Percentiles rank a stretch among this genome's conserved stretches.
Conservation (phyloP, 2,888 invertebrate genomes). For the Odontocerum albicorne region DNA sequence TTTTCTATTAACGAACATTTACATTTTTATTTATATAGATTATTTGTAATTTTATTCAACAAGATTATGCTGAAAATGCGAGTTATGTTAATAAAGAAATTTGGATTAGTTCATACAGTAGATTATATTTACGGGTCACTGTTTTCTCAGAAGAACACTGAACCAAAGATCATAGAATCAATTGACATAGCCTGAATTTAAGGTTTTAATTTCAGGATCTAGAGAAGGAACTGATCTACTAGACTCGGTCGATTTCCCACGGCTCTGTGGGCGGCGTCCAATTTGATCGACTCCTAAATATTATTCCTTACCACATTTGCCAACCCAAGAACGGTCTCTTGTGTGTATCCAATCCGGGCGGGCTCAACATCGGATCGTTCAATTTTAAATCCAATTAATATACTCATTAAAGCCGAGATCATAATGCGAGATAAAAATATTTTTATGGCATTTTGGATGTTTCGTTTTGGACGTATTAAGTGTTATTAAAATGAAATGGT, state of each 20-base stretch:
- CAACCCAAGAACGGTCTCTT: neutral
- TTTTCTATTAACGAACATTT: too few species aligned
- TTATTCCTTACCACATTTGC: conserved; percentile 15
- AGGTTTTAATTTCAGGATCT: too few species aligned
- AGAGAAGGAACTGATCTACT: too few species aligned
- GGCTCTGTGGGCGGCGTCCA: conserved; percentile 10
- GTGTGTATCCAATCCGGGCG: neutral
- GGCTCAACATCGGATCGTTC: conserved; percentile 27
- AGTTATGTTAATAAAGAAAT: too few species aligned
- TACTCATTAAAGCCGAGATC: conserved; percentile 51
- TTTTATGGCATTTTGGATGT: conserved; percentile 36
- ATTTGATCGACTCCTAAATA: conserved; percentile 15
- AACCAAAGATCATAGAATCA: too few species aligned
- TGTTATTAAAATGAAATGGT: conserved; percentile 35
- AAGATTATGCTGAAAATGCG: too few species aligned
- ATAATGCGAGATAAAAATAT: conserved; percentile 44
- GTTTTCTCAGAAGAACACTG: too few species aligned
- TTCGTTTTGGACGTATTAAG: conserved; percentile 32
- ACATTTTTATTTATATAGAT: too few species aligned
- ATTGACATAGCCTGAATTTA: too few species aligned
- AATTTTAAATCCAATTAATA: conserved; percentile 50
- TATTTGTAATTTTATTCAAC: too few species aligned
- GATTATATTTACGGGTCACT: too few species aligned
- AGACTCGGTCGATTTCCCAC: conserved; percentile 15
- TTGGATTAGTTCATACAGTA: too few species aligned